Evolutionary conservation across 2,888 invertebrate species (phyloP).

Genomic region (Scelioninae gen. 2): DNA sequence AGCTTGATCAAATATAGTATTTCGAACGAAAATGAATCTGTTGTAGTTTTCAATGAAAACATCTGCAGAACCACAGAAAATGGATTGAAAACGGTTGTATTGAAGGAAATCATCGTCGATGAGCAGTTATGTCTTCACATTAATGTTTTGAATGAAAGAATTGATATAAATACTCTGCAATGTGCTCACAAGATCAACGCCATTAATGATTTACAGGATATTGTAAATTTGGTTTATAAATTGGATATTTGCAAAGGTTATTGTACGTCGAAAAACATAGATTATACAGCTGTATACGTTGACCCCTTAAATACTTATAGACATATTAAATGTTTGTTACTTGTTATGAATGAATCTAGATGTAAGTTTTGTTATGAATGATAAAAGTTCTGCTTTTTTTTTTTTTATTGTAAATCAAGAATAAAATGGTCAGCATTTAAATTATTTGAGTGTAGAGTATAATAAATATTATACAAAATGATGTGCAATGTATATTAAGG

Average conservation of each 20-base stretch:
- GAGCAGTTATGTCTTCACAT: slow-evolving; percentile 43
- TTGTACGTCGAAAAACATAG: slow-evolving; percentile 44
- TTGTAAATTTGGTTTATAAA: slow-evolving; percentile 36
- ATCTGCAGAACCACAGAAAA: slow-evolving; percentile 35
- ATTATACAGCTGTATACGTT: slow-evolving; percentile 39
- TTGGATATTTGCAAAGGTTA: slow-evolving; percentile 43
- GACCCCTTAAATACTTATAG: slow-evolving; percentile 45
- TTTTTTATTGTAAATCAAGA: no score
- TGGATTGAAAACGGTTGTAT: slow-evolving; percentile 39
- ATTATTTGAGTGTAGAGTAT: no score
- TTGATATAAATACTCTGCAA: slow-evolving; percentile 14
- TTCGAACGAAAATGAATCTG: slow-evolving; percentile 32
- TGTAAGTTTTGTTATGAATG: slow-evolving; percentile 50
- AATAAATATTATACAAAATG: no score
- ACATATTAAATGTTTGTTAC: slow-evolving; percentile 37
- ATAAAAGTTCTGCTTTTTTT: no score
- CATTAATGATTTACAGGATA: slow-evolving; percentile 24
- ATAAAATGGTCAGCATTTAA: no score
- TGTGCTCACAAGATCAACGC: slow-evolving; percentile 25
- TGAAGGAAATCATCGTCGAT: slow-evolving; percentile 48
- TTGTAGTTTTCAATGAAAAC: slow-evolving; percentile 46
- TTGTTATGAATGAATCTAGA: slow-evolving; percentile 29
- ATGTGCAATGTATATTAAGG: no score
- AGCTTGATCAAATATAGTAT: slow-evolving; percentile 52
- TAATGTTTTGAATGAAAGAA: slow-evolving; percentile 42